Conservation (phyloP, 2,797 vertebrate genomes). For the Arctocebus calabarensis region DNA sequence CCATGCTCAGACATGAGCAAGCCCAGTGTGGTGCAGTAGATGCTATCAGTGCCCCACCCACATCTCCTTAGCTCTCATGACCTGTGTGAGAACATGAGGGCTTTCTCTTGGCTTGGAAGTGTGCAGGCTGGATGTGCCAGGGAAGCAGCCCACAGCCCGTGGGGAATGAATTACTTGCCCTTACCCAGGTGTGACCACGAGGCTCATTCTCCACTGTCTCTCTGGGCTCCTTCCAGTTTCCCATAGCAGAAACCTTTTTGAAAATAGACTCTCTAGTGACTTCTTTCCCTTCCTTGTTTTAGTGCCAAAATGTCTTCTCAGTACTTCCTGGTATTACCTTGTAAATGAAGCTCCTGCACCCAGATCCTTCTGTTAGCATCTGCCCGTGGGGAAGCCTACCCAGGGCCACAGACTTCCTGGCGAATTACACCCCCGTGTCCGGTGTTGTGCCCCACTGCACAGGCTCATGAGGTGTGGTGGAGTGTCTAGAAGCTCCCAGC, state of each 20-base stretch:
- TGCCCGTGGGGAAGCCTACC: not conserved
- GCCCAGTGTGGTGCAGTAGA: not conserved
- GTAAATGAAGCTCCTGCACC: not conserved
- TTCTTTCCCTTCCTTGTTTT: constrained; percentile 9
- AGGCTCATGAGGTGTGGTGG: not conserved
- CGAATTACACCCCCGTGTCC: not conserved
- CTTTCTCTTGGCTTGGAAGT: not conserved
- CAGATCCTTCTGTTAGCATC: not conserved
- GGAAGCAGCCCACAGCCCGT: not conserved
- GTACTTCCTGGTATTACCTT: not conserved
- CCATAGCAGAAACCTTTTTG: not conserved
- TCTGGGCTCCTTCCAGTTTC: not conserved
- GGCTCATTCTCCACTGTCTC: not conserved
- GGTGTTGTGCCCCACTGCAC: not conserved
- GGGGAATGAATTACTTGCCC: not conserved
- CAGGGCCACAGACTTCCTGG: not conserved
- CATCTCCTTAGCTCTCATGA: not conserved
- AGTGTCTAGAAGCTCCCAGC: not conserved
- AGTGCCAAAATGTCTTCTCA: not conserved
- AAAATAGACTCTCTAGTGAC: not conserved
- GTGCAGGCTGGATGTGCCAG: not conserved
- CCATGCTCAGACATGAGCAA: not conserved
- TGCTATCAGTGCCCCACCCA: not conserved
- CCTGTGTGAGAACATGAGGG: not conserved
- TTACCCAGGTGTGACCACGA: not conserved